Percentiles rank a stretch among this genome's conserved stretches.
phyloP scores from a whole-genome alignment of 2,113 vertebrate species.

The Phyllopteryx taeniolatus region DNA sequence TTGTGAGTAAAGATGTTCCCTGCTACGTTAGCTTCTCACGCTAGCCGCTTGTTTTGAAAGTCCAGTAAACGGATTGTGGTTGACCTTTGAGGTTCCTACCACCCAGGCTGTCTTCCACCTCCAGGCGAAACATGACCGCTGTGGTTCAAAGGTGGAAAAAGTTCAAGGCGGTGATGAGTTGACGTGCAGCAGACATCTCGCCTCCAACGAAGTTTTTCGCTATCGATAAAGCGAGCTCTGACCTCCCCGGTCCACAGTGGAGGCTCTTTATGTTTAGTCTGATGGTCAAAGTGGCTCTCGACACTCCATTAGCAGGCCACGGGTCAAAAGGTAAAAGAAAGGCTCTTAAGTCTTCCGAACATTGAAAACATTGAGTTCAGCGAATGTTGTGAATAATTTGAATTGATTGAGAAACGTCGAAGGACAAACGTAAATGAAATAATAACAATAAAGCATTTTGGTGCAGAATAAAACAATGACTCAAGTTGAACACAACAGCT shows the following conservation, averaged over 20 bases:
- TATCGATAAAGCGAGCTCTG: not conserved
- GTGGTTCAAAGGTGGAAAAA: not conserved
- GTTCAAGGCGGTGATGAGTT: not conserved
- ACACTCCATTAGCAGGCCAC: constrained; percentile 25
- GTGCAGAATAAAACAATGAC: not conserved
- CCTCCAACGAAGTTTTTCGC: not conserved
- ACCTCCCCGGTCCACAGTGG: not conserved
- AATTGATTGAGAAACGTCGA: not conserved
- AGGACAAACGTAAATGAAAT: no score
- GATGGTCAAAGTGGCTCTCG: constrained; percentile 21
- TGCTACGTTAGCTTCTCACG: not conserved
- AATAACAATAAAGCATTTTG: no score
- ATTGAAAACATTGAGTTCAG: no score
- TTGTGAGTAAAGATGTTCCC: not conserved
- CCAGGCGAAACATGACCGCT: not conserved
- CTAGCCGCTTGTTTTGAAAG: not conserved
- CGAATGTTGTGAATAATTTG: no score
- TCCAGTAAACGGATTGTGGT: not conserved
- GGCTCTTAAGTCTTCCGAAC: not conserved
- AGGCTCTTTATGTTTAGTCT: constrained; percentile 42
- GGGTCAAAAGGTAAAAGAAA: constrained; percentile 35
- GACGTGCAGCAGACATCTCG: not conserved
- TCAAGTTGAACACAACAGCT: not conserved
- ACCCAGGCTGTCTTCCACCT: not conserved
- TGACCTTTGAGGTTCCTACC: not conserved